Evolutionary conservation across 2,888 invertebrate genomes (phyloP).

Genomic region (Monopis laevigella): DNA sequence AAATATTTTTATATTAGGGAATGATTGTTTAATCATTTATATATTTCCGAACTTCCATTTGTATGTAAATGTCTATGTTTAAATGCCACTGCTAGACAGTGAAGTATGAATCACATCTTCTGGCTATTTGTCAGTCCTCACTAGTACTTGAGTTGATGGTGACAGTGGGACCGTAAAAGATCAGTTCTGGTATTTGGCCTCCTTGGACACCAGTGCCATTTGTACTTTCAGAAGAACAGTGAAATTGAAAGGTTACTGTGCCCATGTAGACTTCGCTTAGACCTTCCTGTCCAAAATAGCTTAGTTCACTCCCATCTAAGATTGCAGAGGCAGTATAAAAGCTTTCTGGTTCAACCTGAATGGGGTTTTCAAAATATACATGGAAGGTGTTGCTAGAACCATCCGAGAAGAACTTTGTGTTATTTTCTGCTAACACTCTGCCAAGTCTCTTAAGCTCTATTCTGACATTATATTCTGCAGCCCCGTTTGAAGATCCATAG

Average conservation of each 20-base stretch:
- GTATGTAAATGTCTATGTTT: too few species aligned
- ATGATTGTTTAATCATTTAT: too few species aligned
- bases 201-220: conserved; percentile 98
- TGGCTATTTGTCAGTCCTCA: conserved; percentile 58
- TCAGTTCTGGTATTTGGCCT: conserved; percentile 96
- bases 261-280: conserved; percentile 94
- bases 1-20: conserved; percentile 30
- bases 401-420: conserved; percentile 94
- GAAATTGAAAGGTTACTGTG: conserved; percentile 95
- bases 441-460: conserved; percentile 93
- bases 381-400: conserved; percentile 97
- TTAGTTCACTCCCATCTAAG: conserved; percentile 91
- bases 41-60: too few species aligned
- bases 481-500: conserved; percentile 95
- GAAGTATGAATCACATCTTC: not conserved
- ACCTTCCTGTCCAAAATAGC: conserved; percentile 97
- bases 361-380: conserved; percentile 80
- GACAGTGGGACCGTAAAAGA: conserved; percentile 89
- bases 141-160: conserved; percentile 44
- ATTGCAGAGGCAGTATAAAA: conserved; percentile 97
- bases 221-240: conserved; percentile 96
- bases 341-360: conserved; percentile 91
- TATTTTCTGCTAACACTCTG: conserved; percentile 87
- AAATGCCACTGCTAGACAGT: not conserved
- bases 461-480: conserved; percentile 93